These are phyloP conservation scores for Alectoris magna DNA, from an alignment of 2,797 vertebrate species.

Conservation along the genomic window DNA sequence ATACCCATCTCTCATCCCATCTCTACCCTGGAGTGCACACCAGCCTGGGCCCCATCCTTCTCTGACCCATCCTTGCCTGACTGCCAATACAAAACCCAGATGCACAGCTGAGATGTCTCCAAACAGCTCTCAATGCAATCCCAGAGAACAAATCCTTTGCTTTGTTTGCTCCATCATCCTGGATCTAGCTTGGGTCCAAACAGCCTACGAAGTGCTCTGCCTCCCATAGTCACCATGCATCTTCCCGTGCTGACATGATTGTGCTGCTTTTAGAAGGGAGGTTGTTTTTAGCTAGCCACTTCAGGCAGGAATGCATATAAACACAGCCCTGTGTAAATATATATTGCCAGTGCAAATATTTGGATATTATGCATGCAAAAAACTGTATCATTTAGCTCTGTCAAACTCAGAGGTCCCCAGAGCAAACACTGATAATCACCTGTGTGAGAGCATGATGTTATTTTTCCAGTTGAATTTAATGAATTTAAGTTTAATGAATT, in stretches of 20 bases:
- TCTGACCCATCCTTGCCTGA: not conserved
- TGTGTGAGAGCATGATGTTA: not conserved
- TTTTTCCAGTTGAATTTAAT: constrained; percentile 1
- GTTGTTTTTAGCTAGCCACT: not conserved
- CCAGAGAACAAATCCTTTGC: not conserved
- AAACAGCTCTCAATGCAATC: not conserved
- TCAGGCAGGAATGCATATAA: constrained; percentile 18
- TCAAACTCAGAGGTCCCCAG: not conserved
- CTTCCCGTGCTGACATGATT: not conserved
- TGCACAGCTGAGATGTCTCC: not conserved
- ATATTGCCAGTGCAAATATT: constrained; percentile 29
- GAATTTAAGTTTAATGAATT: not conserved
- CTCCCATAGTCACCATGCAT: fast-evolving
- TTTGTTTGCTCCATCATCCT: not conserved
- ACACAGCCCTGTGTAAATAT: not conserved
- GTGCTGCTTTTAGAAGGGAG: not conserved
- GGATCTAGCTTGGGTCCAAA: not conserved
- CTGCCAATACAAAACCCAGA: not conserved
- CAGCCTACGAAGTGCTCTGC: not conserved
- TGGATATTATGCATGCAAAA: not conserved
- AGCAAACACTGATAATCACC: constrained; percentile 14
- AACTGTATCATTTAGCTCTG: not conserved
- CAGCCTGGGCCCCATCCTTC: fast-evolving
- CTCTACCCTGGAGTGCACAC: fast-evolving
- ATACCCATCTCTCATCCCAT: fast-evolving